phyloP scores from a whole-genome alignment of 2,113 vertebrate genomes.

The Oreochromis niloticus region DNA sequence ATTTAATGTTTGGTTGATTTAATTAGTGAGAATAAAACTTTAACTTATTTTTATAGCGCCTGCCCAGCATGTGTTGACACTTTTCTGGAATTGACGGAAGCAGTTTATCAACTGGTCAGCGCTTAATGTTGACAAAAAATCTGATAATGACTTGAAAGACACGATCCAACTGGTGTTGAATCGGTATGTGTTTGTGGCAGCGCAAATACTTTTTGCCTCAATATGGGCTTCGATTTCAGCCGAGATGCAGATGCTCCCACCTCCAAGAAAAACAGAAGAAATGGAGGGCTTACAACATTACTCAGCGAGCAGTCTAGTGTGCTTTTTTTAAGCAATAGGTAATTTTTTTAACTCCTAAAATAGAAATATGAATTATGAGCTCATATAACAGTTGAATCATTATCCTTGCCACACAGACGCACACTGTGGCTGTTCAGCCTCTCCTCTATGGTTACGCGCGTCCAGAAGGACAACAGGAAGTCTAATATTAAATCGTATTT shows the following conservation, averaged over 20 bases:
- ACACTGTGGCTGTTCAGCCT: not conserved
- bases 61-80: not conserved
- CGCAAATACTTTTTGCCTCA: not conserved
- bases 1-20: not conserved
- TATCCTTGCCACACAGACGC: not conserved
- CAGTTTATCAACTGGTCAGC: not conserved
- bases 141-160: not conserved
- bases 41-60: not conserved
- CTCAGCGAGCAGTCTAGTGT: rapidly evolving
- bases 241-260: not conserved
- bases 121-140: not conserved
- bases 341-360: not conserved
- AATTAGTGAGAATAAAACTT: not conserved
- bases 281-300: rapidly evolving
- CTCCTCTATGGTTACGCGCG: not conserved
- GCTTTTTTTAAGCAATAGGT: not conserved
- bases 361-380: not conserved
- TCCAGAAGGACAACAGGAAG: not conserved
- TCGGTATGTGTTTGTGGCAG: not conserved
- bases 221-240: not conserved
- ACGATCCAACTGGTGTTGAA: not conserved
- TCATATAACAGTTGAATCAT: not conserved
- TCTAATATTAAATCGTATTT: not conserved
- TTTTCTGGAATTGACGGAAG: not conserved
- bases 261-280: not conserved